Evolutionary conservation across 1,140 invertebrate genomes (phyloP).

Genomic region (Danaus plexippus): DNA sequence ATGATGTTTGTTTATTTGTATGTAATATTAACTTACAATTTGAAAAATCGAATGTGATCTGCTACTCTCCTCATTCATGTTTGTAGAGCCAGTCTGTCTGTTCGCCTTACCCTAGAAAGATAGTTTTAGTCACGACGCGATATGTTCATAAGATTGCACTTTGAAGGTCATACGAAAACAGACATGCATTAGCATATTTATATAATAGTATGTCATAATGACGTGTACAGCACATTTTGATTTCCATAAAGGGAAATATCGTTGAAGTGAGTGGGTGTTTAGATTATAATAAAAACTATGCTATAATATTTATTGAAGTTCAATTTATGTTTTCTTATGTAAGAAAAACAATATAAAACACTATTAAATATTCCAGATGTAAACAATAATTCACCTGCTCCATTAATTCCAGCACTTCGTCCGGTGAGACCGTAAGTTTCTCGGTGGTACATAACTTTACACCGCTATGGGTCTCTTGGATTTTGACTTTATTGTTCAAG

Average conservation of each 20-base stretch:
- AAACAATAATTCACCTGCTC: slow-evolving; percentile 48
- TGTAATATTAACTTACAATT: slow-evolving; percentile 44
- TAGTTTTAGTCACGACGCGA: slow-evolving; percentile 1
- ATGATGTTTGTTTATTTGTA: not conserved
- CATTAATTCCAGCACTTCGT: slow-evolving; percentile 76
- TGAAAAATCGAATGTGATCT: slow-evolving; percentile 86
- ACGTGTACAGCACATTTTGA: no score
- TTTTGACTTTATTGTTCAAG: slow-evolving; percentile 74
- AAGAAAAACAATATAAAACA: not conserved
- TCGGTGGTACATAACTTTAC: slow-evolving; percentile 76
- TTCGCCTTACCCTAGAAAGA: slow-evolving; percentile 76
- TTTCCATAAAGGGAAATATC: no score
- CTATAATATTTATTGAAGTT: no score
- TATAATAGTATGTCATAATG: no score
- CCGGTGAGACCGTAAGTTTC: slow-evolving; percentile 73
- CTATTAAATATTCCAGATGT: not conserved
- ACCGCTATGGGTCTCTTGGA: slow-evolving; percentile 74
- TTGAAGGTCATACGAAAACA: slow-evolving; percentile 1
- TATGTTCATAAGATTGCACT: no score
- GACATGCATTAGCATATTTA: slow-evolving; percentile 1
- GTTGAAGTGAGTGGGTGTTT: no score
- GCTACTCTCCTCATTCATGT: slow-evolving; percentile 86
- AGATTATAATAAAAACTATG: no score
- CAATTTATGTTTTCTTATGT: no score
- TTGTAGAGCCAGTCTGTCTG: slow-evolving; percentile 79